Conservation (phyloP, 2,888 invertebrate species). For the Cyaniris semiargus region DNA sequence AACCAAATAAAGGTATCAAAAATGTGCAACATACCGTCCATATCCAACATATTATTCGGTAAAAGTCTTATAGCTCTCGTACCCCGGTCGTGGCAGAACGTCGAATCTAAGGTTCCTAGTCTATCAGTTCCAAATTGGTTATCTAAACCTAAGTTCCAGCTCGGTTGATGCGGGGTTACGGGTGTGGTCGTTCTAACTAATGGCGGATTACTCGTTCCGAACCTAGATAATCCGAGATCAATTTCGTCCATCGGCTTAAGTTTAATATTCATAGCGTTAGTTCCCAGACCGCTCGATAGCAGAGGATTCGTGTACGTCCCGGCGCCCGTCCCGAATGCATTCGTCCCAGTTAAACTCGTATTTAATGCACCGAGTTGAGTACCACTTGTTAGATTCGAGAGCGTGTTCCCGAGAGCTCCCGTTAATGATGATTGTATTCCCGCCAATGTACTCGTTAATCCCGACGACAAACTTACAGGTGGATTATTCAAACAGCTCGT, state of each 20-base stretch:
- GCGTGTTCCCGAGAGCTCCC: constrained; percentile 67
- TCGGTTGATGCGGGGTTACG: constrained; percentile 82
- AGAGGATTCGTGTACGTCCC: constrained; percentile 85
- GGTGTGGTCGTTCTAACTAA: constrained; percentile 81
- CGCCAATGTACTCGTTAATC: constrained; percentile 65
- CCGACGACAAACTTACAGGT: constrained; percentile 69
- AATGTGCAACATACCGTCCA: constrained; percentile 63
- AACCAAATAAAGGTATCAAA: constrained; percentile 35
- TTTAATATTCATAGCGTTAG: constrained; percentile 82
- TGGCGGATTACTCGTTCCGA: constrained; percentile 65
- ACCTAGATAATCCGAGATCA: constrained; percentile 83
- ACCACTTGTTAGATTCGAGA: constrained; percentile 66
- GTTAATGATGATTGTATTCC: constrained; percentile 70
- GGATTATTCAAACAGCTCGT: constrained; percentile 71
- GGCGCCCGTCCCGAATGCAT: constrained; percentile 62
- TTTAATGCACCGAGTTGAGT: constrained; percentile 68
- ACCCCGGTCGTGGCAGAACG: constrained; percentile 81
- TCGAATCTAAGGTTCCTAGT: constrained; percentile 76
- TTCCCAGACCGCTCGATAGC: constrained; percentile 79
- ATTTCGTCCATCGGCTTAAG: constrained; percentile 87
- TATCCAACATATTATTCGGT: constrained; percentile 71
- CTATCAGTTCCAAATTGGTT: constrained; percentile 82
- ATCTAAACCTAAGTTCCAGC: constrained; percentile 82
- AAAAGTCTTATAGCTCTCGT: constrained; percentile 78
- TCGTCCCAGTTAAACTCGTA: constrained; percentile 65